These are phyloP conservation scores for Chiloscyllium punctatum DNA, from an alignment of 2,797 vertebrate genomes.

Conservation along the genomic window DNA sequence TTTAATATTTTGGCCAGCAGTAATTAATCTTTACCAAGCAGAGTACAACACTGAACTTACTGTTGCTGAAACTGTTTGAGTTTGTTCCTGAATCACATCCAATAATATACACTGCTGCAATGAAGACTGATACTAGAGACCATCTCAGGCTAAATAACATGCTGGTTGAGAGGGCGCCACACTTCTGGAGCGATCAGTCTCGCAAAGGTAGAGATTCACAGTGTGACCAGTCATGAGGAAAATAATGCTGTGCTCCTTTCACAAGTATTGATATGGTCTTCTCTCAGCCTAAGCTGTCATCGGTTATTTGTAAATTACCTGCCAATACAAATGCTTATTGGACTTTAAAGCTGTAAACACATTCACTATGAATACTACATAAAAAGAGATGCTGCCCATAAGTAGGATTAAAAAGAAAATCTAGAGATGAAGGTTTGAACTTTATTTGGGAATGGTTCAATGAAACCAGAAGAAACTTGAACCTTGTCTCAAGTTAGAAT, in stretches of 20 bases:
- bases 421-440: not conserved
- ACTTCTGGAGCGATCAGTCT: not conserved
- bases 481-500: not conserved
- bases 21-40: not conserved
- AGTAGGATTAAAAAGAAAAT: not conserved
- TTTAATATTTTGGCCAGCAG: not conserved
- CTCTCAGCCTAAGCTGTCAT: not conserved
- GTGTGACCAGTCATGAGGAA: constrained; percentile 30
- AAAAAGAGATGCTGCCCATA: not conserved
- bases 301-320: constrained; percentile 2
- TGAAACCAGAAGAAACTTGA: not conserved
- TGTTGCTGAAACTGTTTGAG: not conserved
- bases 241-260: not conserved
- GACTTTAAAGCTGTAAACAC: not conserved
- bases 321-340: not conserved
- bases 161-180: constrained; percentile 13
- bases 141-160: constrained; percentile 28
- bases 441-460: not conserved
- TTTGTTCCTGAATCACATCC: not conserved
- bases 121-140: not conserved
- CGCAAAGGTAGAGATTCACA: not conserved
- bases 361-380: not conserved
- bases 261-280: not conserved
- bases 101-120: constrained; percentile 17
- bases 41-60: constrained; percentile 3